Evolutionary conservation across 2,113 vertebrate species (phyloP), one percentile per base, ranked within the genome.

Genomic region (Sylvicapra grimmia): DNA sequence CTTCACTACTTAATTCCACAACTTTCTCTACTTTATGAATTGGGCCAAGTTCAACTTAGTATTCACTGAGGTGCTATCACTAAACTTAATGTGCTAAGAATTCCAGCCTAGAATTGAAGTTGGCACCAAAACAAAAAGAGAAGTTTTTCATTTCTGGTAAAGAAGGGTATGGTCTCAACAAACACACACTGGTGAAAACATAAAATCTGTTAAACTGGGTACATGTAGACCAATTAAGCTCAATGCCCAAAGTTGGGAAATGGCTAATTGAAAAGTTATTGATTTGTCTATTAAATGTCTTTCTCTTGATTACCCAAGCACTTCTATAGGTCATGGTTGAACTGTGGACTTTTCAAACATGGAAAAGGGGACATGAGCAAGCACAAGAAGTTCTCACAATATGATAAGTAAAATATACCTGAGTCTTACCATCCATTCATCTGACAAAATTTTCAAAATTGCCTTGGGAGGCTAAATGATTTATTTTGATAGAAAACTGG

Each of bases 251-350:
- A 94, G 90, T 72, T 93, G 49, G 90, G 95, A 96, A 92, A 86
- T 86, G 84, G 31, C 84, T 93, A 82, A 92, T 65, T 98, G 97
- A 98, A 98, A 98, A 96, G 21, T 51, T 77, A 97, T 36, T 95
- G 89, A 97, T 97, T 96, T 92, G 53, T 72, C 53, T 94, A 94
- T 97, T 94, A 96, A 97, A 93, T 97, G 95, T 75, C 83, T 94
- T 98, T 84, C 29, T 75, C 96, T 96, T 96, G 49, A 97, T 79
- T 19, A 13, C 6, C 36, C 89, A 40, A 95, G 75, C 13, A 79
- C 72, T 88, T 97, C 75, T 61, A 63, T 6, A 88, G 80, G 83
- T 90, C 87, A 85, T 16, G 19, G 90, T 14, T 93, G 29, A 89
- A 97, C 49, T 80, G 53, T 49, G 40, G 56, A 75, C 61, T 94